Evolutionary conservation across 2,888 invertebrate species (phyloP), one percentile per base, ranked within the genome.

Genomic region (Thecophora atra): DNA sequence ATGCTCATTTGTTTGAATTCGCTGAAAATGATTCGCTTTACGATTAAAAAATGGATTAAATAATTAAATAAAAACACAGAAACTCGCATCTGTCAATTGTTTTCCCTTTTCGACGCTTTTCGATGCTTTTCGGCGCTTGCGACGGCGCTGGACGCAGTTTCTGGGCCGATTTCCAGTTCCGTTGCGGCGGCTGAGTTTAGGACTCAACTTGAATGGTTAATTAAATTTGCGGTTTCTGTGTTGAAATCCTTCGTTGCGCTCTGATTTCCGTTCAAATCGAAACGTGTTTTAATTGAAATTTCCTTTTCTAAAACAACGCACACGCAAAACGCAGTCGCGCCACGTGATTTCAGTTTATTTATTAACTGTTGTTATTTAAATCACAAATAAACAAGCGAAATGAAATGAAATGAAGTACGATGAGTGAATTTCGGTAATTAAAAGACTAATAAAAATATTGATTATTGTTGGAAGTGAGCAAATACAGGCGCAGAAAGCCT

Each of bases 11-110:
- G n/a, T n/a, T n/a, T 47, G n/a, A 47, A 47, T n/a, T 15, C 47
- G 47, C 47, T 47, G 47, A 47, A 47, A 47, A n/a, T 47, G n/a
- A 47, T 1, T 47, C 5, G n/a, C 17, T 60, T 60, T 4, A 30
- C 30, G 11, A 15, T n/a, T n/a, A 30, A 60, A 60, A 58, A 60
- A 30, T 11, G 3, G 6, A 21, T 63, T 63, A 44, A 63, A 30
- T 19, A 37, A 26, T 56, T 54, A 64, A 47, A 56, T n/a, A n/a
- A 72, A 73, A 24, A 75, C 30, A 62, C 56, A 65, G n/a, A 74
- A 65, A 73, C 44, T 73, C 42, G 72, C 15, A n/a, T 15, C 47
- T 47, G 47, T n/a, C 47, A n/a, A 47, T 17, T 11, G 47, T n/a
- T 47, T n/a, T 47, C 47, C 15, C 47, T 47, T 47, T 47, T 47